Base-by-base conservation (phyloP, 2,797 vertebrate species). In the Cheirogaleus major region DNA sequence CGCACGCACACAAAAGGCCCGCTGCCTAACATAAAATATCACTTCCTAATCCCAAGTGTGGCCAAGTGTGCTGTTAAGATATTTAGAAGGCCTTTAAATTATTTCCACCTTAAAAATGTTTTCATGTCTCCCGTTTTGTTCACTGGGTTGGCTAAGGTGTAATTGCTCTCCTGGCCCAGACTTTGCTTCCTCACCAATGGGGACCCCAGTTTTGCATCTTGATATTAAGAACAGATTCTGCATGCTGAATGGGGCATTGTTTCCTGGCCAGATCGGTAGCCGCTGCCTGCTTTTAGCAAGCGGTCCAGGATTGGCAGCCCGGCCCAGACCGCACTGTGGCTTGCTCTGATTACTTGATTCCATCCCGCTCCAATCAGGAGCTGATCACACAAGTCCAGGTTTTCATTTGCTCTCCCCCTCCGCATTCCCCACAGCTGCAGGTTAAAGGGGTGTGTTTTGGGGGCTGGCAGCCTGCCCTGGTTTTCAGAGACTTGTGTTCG, bases 201-300 rank as follows among this genome's bases (percentile, higher is more conserved):
- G 97, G 94, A 97, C 79, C 97, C 93, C 2, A 27, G 95, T 96
- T 98, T 96, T 95, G 82, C 59, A 70, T 82, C 96, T 97, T 98
- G 97, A 98, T 98, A 98, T 97, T 98, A 98, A 98, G 98, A 98
- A 97, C 98, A 98, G 98, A 99, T 97, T 98, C 88, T 17, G 52
- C n/a, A 95, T 61, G 94, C 96, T 99, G 98, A 99, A 99, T 98
- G 97, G 96, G 87, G 69, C 98, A 98, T 98, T 99, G 98, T 98
- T 98, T 98, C 89, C 69, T 1, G 69, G 98, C 98, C 98, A 98
- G 97, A 97, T 97, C 96, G 91, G 98, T 98, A 98, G 98, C 97
- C 95, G 76, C 96, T 87, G 98, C 92, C 76, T 95, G 87, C 92
- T 96, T 87, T 95, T 95, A 97, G 97, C 78, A 48, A 90, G 85